phyloP scores from a whole-genome alignment of 1,140 invertebrate species.

The Euwallacea fornicatus region DNA sequence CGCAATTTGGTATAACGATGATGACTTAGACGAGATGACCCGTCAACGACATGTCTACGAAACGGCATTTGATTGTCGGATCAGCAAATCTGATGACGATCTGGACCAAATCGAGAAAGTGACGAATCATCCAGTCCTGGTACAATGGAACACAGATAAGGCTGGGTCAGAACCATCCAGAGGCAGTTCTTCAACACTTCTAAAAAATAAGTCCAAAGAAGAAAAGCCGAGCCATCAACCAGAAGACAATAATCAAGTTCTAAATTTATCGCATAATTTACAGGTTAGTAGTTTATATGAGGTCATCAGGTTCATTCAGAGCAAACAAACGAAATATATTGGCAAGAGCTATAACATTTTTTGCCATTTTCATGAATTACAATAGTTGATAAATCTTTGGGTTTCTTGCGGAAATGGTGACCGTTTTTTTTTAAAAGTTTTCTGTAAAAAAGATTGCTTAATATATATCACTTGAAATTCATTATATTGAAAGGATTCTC shows the following conservation, averaged over 20 bases:
- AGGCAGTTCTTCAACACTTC: constrained; percentile 18
- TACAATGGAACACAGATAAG: constrained; percentile 53
- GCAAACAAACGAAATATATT: not conserved
- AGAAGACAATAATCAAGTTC: constrained; percentile 37
- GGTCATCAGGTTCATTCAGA: not conserved
- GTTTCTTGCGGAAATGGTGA: too few species aligned
- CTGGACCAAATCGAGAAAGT: constrained; percentile 78
- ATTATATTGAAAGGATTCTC: too few species aligned
- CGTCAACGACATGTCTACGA: constrained; percentile 79
- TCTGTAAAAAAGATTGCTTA: too few species aligned
- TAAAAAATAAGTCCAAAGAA: constrained; percentile 18
- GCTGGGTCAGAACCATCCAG: constrained; percentile 15
- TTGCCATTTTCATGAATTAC: too few species aligned
- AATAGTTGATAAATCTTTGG: too few species aligned
- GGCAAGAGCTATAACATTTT: too few species aligned
- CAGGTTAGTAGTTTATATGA: constrained; percentile 26
- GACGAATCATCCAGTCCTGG: constrained; percentile 75
- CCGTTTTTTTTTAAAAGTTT: too few species aligned
- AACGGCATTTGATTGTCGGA: constrained; percentile 86
- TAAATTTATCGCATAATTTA: constrained; percentile 41
- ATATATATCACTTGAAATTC: too few species aligned
- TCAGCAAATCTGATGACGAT: constrained; percentile 79
- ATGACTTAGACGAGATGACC: constrained; percentile 61
- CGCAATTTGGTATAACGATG: constrained; percentile 13
- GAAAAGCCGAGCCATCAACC: constrained; percentile 38